Percentiles rank a stretch among this genome's conserved stretches.
phyloP scores from a whole-genome alignment of 1,140 invertebrate genomes.

The Cotesia glomerata region DNA sequence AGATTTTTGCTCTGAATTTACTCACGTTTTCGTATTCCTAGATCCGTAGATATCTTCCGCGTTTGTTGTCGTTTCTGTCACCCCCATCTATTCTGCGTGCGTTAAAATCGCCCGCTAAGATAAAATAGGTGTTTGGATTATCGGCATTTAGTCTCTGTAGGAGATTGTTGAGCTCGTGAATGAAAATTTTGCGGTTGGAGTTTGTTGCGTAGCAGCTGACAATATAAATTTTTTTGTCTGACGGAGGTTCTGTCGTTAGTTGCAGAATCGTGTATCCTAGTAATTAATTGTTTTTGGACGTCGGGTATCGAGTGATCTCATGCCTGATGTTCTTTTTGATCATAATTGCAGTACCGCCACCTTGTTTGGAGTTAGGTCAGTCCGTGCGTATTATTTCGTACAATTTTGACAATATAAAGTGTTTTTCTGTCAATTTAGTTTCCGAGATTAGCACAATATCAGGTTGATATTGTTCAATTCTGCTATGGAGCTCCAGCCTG shows the following conservation, averaged over 20 bases:
- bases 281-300: neutral
- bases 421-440: no score
- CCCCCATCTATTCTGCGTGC: constrained; percentile 13
- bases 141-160: neutral
- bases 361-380: no score
- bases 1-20: neutral
- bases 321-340: no score
- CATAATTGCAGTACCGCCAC: no score
- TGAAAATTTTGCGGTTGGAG: constrained; percentile 1
- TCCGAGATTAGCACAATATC: no score
- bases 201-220: neutral
- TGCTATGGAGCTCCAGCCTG: no score
- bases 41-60: neutral
- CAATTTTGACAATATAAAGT: no score
- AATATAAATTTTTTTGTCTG: neutral
- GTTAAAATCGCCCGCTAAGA: constrained; percentile 17
- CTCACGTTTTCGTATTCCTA: neutral
- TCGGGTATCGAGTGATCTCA: no score
- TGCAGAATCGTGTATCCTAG: constrained; percentile 45
- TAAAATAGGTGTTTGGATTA: neutral
- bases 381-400: no score
- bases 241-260: neutral
- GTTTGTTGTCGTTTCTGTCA: neutral
- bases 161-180: neutral
- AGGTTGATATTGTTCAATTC: no score